A percentile compares a stretch with the other conserved stretches of the same genome.
phyloP scores from a whole-genome alignment of 2,888 invertebrate species.

The Philonicus albiceps region DNA sequence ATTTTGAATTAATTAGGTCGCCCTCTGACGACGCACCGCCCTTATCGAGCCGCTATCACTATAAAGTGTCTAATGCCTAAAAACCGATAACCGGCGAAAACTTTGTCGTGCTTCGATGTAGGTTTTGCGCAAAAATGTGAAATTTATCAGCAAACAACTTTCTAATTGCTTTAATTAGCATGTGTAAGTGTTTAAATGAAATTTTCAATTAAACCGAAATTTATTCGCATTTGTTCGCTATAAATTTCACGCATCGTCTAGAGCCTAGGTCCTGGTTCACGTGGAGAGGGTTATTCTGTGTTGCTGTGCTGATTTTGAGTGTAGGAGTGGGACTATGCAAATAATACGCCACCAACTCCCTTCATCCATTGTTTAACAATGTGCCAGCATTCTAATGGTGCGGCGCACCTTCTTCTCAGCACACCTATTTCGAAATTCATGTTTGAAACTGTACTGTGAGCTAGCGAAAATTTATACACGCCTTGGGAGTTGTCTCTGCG shows the following conservation, averaged over 20 bases:
- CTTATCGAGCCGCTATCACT: background rate
- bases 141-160: conserved; percentile 36
- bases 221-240: conserved; percentile 40
- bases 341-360: background rate
- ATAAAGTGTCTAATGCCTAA: background rate
- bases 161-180: conserved; percentile 43
- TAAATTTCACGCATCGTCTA: conserved; percentile 38
- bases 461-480: conserved; percentile 38
- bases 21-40: background rate
- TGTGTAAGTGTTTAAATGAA: conserved; percentile 40
- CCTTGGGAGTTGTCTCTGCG: conserved; percentile 22
- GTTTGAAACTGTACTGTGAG: conserved; percentile 1
- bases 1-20: conserved; percentile 18
- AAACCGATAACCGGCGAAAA: background rate
- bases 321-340: background rate
- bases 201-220: conserved; percentile 37
- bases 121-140: conserved; percentile 1
- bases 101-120: background rate
- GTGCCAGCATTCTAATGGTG: background rate
- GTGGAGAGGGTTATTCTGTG: background rate
- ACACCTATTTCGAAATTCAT: background rate
- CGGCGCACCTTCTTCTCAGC: background rate
- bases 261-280: background rate
- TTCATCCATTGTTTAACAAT: background rate
- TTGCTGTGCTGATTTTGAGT: background rate